Evolutionary conservation across 2,797 vertebrate species (phyloP).

Genomic region (Cheirogaleus major): DNA sequence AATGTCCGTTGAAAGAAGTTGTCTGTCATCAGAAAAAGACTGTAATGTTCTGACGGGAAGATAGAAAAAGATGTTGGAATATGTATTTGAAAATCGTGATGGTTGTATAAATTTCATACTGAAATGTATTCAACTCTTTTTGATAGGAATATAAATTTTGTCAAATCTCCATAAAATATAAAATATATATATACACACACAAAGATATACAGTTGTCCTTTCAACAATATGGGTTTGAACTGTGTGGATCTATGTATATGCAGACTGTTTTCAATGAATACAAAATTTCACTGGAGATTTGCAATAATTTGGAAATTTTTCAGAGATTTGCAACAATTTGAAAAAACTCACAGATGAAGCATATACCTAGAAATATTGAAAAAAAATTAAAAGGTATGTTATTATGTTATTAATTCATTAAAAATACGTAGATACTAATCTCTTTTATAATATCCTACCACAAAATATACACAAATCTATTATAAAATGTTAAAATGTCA

Average conservation of each 20-base stretch:
- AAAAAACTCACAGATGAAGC: neutral
- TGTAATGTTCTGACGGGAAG: neutral
- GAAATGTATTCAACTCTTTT: neutral
- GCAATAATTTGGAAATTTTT: neutral
- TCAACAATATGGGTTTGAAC: neutral
- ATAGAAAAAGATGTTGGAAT: neutral
- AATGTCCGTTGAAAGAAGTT: neutral
- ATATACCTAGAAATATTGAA: neutral
- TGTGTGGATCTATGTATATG: neutral
- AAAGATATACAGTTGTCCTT: neutral
- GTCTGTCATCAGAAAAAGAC: neutral
- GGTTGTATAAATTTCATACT: constrained; percentile 14
- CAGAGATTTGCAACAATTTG: neutral
- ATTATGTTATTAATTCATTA: neutral
- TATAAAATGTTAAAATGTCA: neutral
- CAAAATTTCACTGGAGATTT: neutral
- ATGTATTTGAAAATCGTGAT: constrained; percentile 1
- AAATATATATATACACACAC: neutral
- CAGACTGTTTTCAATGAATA: neutral
- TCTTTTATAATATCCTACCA: neutral
- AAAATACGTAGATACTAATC: neutral
- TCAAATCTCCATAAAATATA: neutral
- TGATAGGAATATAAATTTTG: neutral
- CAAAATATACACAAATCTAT: neutral
- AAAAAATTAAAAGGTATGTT: neutral